phyloP scores from a whole-genome alignment of 2,888 invertebrate species.

The Cancer borealis region DNA sequence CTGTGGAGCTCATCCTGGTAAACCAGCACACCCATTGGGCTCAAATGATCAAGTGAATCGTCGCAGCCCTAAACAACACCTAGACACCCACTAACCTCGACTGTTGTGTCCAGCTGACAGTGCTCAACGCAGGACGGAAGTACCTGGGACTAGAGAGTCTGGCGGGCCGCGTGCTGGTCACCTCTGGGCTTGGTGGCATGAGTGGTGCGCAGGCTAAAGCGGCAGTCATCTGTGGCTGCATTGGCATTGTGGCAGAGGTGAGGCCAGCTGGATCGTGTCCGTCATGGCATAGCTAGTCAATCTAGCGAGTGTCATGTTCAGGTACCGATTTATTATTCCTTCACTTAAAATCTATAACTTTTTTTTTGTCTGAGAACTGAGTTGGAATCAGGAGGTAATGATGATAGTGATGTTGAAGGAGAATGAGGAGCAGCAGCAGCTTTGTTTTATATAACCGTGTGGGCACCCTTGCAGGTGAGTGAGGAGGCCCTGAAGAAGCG shows the following conservation, averaged over 20 bases:
- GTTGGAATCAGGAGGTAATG: neutral
- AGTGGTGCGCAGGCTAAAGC: slow-evolving; percentile 85
- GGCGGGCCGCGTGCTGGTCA: slow-evolving; percentile 81
- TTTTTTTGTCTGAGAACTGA: neutral
- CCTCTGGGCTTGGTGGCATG: slow-evolving; percentile 84
- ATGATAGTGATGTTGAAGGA: neutral
- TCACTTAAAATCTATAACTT: neutral
- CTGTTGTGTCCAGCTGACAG: slow-evolving; percentile 81
- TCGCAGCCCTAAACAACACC: no score
- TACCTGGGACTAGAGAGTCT: slow-evolving; percentile 81
- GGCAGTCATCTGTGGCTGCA: slow-evolving; percentile 83
- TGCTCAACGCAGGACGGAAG: slow-evolving; percentile 84
- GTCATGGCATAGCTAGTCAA: no score
- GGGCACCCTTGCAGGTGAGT: slow-evolving; percentile 80
- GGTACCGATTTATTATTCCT: neutral
- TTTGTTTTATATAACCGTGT: no score
- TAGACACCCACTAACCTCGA: neutral
- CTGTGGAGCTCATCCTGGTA: neutral
- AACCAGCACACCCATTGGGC: no score
- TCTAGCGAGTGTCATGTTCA: no score
- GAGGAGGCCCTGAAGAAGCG: slow-evolving; percentile 82
- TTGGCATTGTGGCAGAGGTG: slow-evolving; percentile 84
- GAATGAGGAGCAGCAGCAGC: neutral
- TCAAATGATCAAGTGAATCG: no score
- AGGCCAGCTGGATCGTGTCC: slow-evolving; percentile 35